These are phyloP conservation scores for Bettongia penicillata DNA, from an alignment of 2,113 vertebrate genomes.

Conservation along the genomic window DNA sequence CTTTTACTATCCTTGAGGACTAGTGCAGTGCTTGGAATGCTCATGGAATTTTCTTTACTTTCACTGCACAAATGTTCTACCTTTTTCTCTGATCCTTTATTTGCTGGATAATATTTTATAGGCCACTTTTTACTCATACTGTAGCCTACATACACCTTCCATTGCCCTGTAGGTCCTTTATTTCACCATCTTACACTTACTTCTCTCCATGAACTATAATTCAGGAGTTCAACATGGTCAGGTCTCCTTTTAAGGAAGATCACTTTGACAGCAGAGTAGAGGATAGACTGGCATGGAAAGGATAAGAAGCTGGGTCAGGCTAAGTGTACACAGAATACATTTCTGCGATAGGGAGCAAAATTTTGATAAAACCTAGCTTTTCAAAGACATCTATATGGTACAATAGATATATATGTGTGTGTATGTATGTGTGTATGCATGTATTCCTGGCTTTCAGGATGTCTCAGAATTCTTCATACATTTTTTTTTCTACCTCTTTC, in stretches of 20 bases:
- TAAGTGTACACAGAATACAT: neutral
- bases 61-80: neutral
- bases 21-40: neutral
- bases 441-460: neutral
- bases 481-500: neutral
- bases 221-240: neutral
- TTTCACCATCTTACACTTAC: neutral
- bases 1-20: neutral
- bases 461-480: neutral
- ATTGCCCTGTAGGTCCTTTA: neutral
- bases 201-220: neutral
- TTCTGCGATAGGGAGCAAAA: neutral
- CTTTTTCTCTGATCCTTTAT: neutral
- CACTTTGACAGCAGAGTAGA: neutral
- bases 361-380: neutral
- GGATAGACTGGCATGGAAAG: neutral
- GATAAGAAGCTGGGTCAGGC: neutral
- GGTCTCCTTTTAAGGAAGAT: neutral
- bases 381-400: neutral
- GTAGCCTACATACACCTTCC: neutral
- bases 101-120: neutral
- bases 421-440: neutral
- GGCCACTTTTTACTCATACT: neutral
- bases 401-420: neutral
- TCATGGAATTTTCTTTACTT: neutral